Evolutionary conservation across 2,888 invertebrate genomes (phyloP), one percentile per base, ranked within the genome.

Genomic region (Ophion ventricosus): DNA sequence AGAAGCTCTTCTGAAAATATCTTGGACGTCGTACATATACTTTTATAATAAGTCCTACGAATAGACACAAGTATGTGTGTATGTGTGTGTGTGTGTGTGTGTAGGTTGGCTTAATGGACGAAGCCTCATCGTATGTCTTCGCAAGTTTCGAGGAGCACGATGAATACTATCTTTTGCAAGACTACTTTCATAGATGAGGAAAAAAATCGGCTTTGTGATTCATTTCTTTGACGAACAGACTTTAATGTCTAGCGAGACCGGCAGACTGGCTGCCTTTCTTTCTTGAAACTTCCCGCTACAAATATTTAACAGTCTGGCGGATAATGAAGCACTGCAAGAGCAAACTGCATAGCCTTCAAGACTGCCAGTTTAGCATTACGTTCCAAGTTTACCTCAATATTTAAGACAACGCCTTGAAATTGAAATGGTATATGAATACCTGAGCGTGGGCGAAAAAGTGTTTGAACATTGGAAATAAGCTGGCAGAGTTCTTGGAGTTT

Each of bases 1-100:
- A 78, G 43, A 54, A 75, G 72, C 59, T 80, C 79, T 64, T 29
- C 70, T 61, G 29, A 75, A 76, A 72, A 72, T 80, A 67, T 57
- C 72, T 57, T 35, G 75, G 61, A 26, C 67, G 66, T n/a, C n/a
- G n/a, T n/a, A n/a, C n/a, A n/a, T n/a, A n/a, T n/a, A n/a, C n/a
- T n/a, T n/a, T n/a, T n/a, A n/a, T n/a, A n/a, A n/a, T n/a, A n/a
- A n/a, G n/a, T n/a, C n/a, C 2, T 29, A 4, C 4, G 29, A 2
- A 4, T 29, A 4, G 1, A 4, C 4, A 4, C 4, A 4, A 2
- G 29, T 29, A 4, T 29, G 29, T 29, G 29, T 29, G 29, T 29
- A 4, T 29, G 29, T 29, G 29, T 29, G 29, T 29, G 29, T 29
- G 29, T 29, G 29, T 29, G 29, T 29, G 29, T 72, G 49, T 49